Conservation (phyloP, 2,888 invertebrate genomes). For the Lissocephala sabroskyi region DNA sequence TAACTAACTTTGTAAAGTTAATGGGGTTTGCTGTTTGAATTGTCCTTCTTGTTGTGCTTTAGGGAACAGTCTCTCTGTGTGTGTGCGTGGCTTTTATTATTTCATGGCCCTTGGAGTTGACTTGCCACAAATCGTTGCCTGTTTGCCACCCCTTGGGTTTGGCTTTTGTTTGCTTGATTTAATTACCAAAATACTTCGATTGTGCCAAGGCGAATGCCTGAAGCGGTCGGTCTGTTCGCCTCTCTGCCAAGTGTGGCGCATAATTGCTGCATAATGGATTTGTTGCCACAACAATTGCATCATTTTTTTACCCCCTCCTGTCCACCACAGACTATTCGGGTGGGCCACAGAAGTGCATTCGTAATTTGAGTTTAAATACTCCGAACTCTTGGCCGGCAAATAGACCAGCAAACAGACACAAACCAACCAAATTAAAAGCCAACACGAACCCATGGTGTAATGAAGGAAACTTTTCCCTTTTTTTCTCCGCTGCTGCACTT, state of each 20-base stretch:
- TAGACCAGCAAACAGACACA: no score
- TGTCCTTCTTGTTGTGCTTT: constrained; percentile 23
- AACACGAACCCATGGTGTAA: no score
- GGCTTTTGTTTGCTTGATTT: constrained; percentile 44
- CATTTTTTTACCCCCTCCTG: not conserved
- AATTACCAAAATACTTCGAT: constrained; percentile 60
- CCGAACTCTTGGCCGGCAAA: constrained; percentile 48
- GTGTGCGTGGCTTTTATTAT: constrained; percentile 24
- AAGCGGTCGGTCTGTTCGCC: constrained; percentile 21
- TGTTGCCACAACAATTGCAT: constrained; percentile 43
- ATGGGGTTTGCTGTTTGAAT: constrained; percentile 64
- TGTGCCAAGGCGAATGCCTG: constrained; percentile 15
- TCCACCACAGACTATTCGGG: not conserved
- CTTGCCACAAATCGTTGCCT: constrained; percentile 40
- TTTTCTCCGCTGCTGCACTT: no score
- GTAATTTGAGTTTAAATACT: constrained; percentile 70
- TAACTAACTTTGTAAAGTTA: constrained; percentile 66
- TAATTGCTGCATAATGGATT: constrained; percentile 65
- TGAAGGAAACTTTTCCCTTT: no score
- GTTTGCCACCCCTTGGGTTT: constrained; percentile 10
- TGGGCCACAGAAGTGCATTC: constrained; percentile 65
- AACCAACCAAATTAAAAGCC: no score
- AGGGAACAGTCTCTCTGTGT: no score
- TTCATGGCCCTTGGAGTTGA: constrained; percentile 51
- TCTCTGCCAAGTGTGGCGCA: constrained; percentile 45